Conservation (phyloP, 2,888 invertebrate genomes). For the Oscheius sp. region DNA sequence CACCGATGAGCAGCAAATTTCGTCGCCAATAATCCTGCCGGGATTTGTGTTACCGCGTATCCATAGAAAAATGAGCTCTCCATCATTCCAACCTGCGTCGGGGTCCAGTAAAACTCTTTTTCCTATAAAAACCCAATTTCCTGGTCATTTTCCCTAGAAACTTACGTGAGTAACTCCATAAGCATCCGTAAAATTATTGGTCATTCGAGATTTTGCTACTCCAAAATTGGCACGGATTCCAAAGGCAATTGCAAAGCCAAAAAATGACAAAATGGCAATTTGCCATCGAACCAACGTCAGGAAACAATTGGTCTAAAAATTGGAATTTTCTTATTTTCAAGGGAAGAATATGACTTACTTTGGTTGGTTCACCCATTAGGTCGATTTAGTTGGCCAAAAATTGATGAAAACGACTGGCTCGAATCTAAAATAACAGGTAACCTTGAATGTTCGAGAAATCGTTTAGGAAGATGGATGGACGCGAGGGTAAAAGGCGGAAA, state of each 20-base stretch:
- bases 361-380: neutral
- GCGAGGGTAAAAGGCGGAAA: too few species aligned
- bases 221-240: slow-evolving; percentile 84
- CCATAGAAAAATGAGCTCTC: slow-evolving; percentile 99
- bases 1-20: slow-evolving; percentile 92
- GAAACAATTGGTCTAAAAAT: slow-evolving; percentile 74
- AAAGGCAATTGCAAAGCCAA: slow-evolving; percentile 65
- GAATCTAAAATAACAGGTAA: neutral
- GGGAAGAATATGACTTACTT: neutral
- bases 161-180: slow-evolving; percentile 56
- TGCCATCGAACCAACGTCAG: slow-evolving; percentile 70
- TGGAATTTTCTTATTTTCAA: neutral
- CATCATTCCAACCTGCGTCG: slow-evolving; percentile 80
- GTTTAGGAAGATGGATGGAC: neutral
- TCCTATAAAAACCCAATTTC: slow-evolving; percentile 40
- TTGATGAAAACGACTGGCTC: neutral
- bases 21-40: slow-evolving; percentile 95
- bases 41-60: slow-evolving; percentile 95
- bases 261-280: slow-evolving; percentile 75
- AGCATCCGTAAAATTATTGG: slow-evolving; percentile 67
- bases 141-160: neutral
- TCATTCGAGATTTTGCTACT: slow-evolving; percentile 86
- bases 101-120: slow-evolving; percentile 62
- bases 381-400: too few species aligned
- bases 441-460: neutral